A percentile compares a stretch with the other conserved stretches of the same genome.
phyloP scores from a whole-genome alignment of 2,113 vertebrate genomes.

The Peromyscus californicus region DNA sequence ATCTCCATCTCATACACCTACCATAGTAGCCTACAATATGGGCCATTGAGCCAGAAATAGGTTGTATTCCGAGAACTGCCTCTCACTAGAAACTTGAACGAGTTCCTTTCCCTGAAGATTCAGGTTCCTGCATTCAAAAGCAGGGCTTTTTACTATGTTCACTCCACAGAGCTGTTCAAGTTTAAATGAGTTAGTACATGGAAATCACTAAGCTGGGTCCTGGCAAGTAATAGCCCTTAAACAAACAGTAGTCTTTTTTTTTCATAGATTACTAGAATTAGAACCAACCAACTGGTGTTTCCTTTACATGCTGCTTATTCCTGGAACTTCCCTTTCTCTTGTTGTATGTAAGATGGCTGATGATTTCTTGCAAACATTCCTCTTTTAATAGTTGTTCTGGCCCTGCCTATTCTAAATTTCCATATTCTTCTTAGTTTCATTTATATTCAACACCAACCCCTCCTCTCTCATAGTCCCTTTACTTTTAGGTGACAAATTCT shows the following conservation, averaged over 20 bases:
- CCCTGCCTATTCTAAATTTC: not conserved
- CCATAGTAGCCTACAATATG: not conserved
- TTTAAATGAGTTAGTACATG: not conserved
- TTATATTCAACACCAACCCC: not conserved
- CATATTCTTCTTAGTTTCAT: not conserved
- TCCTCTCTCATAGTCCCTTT: not conserved
- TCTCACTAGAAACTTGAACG: not conserved
- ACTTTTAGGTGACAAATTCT: not conserved
- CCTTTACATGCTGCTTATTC: conserved; percentile 17
- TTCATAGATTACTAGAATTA: not conserved
- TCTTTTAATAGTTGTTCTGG: conserved; percentile 6
- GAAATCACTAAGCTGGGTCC: not conserved
- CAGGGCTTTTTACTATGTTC: not conserved
- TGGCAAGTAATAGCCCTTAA: not conserved
- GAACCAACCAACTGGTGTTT: not conserved
- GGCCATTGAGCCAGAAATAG: not conserved
- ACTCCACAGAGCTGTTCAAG: not conserved
- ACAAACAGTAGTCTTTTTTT: not conserved
- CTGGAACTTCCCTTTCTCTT: conserved; percentile 22
- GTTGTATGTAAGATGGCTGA: not conserved
- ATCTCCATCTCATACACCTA: not conserved
- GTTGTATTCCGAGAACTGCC: not conserved
- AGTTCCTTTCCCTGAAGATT: not conserved
- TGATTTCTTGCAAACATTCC: conserved; percentile 12
- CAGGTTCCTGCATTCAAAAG: not conserved